Conservation (phyloP, 2,113 vertebrate species). For the Turdus rufiventris region DNA sequence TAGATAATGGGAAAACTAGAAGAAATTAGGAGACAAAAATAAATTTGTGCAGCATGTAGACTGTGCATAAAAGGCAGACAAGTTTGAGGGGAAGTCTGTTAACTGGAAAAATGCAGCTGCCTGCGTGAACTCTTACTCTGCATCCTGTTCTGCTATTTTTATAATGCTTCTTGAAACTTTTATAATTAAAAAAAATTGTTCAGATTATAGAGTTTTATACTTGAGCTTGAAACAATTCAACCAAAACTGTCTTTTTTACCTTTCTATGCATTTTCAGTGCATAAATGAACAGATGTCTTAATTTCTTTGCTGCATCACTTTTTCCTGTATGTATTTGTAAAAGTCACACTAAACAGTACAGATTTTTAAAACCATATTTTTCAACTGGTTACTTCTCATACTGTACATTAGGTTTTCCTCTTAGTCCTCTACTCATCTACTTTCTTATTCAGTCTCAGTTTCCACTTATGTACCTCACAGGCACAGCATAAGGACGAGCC, state of each 20-base stretch:
- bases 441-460: not conserved
- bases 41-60: not conserved
- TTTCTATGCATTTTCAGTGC: not conserved
- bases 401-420: not conserved
- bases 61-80: not conserved
- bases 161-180: not conserved
- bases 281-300: rapidly evolving
- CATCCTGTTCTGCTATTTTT: not conserved
- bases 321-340: not conserved
- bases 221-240: not conserved
- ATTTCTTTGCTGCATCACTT: not conserved
- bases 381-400: not conserved
- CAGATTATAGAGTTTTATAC: not conserved
- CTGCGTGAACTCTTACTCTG: not conserved
- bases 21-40: not conserved
- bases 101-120: not conserved
- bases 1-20: not conserved
- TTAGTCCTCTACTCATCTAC: not conserved
- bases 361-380: not conserved
- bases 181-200: not conserved
- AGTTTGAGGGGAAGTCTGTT: not conserved
- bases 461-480: not conserved
- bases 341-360: not conserved
- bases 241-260: not conserved
- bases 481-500: not conserved